phyloP scores from a whole-genome alignment of 2,797 vertebrate species.

The Sebastes reedi region DNA sequence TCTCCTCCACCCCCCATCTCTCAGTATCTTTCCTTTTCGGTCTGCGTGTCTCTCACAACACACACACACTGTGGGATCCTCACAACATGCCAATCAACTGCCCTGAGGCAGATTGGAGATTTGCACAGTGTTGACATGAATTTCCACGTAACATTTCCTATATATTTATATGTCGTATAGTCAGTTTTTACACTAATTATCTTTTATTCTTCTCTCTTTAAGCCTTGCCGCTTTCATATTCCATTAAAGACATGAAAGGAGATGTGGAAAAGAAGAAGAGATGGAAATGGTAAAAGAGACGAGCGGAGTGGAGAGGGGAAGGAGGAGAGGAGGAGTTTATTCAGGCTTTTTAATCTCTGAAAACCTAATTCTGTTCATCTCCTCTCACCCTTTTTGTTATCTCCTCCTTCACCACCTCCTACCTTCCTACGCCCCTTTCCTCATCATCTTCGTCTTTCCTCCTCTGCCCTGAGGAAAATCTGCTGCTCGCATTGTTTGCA shows the following conservation, averaged over 20 bases:
- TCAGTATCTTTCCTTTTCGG: background rate
- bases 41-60: too few relatives aligned
- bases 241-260: background rate
- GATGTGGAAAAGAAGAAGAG: background rate
- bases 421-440: background rate
- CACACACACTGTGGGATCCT: background rate
- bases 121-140: background rate
- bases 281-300: background rate
- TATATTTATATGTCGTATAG: rapidly evolving
- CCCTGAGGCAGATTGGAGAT: background rate
- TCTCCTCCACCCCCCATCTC: background rate
- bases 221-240: background rate
- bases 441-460: background rate
- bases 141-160: background rate
- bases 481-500: background rate
- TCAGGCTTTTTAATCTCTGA: conserved; percentile 22
- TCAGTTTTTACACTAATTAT: background rate
- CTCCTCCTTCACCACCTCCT: background rate
- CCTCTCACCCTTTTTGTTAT: background rate
- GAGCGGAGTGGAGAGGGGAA: background rate
- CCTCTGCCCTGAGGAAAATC: background rate
- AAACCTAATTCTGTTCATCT: conserved; percentile 1
- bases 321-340: background rate
- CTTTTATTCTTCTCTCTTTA: background rate
- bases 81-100: background rate